phyloP scores from a whole-genome alignment of 1,140 invertebrate genomes.

The Heterodera schachtii region DNA sequence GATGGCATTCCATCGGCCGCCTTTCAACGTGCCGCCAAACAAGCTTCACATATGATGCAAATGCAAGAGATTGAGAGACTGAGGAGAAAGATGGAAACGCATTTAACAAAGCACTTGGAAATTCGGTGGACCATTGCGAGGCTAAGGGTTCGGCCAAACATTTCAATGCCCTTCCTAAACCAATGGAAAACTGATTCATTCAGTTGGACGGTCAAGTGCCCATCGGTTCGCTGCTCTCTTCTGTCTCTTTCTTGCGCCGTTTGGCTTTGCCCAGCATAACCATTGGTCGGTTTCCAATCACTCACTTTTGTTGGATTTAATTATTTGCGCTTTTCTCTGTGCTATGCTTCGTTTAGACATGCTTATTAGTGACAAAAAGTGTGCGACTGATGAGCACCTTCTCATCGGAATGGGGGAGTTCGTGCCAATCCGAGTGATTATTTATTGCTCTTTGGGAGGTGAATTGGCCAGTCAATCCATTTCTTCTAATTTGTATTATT shows the following conservation, averaged over 20 bases:
- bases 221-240: slow-evolving; percentile 60
- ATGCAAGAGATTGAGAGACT: slow-evolving; percentile 61
- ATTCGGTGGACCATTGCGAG: slow-evolving; percentile 59
- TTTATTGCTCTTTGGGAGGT: slow-evolving; percentile 25
- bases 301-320: background rate
- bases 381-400: slow-evolving; percentile 24
- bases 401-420: slow-evolving; percentile 28
- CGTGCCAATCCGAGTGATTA: slow-evolving; percentile 31
- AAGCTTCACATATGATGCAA: slow-evolving; percentile 63
- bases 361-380: background rate
- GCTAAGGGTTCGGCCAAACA: slow-evolving; percentile 33
- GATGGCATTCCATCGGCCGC: slow-evolving; percentile 52
- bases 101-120: slow-evolving; percentile 59
- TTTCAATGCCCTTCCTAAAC: background rate
- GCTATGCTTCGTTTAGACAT: slow-evolving; percentile 13
- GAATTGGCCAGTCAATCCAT: background rate
- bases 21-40: slow-evolving; percentile 55
- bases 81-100: slow-evolving; percentile 51
- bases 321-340: background rate
- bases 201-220: slow-evolving; percentile 60
- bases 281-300: slow-evolving; percentile 43
- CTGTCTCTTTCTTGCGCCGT: slow-evolving; percentile 64
- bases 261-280: slow-evolving; percentile 59
- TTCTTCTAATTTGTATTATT: slow-evolving; percentile 16
- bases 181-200: slow-evolving; percentile 9